Evolutionary conservation across 2,888 invertebrate species (phyloP), one percentile per base, ranked within the genome.

Genomic region (Spodoptera exigua): DNA sequence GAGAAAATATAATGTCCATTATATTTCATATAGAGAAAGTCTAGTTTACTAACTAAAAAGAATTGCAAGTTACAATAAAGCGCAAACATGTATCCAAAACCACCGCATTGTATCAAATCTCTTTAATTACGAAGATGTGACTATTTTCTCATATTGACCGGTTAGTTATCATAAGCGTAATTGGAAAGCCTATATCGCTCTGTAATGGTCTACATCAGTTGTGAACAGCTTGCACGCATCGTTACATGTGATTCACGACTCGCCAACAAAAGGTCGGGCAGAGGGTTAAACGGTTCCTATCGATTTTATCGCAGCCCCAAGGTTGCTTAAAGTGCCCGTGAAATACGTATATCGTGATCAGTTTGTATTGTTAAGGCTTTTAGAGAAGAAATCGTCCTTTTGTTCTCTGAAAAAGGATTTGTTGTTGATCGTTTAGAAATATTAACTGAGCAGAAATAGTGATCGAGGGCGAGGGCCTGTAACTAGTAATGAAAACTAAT

Each of bases 231-330:
- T 51, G 21, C 32, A 34, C 45, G 39, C 34, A 36, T 61, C 61
- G 61, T 67, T 61, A 52, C 40, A 17, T 40, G 40, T 61, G 55
- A 67, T 67, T 67, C 68, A 67, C 55, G 66, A 52, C 66, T 55
- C 13, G 40, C 13, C 36, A 12, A 52, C 55, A 36, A 45, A 61
- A 45, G 61, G 51, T 48, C 44, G 34, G 61, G 12, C 47, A 48
- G 55, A 16, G 44, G 61, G 40, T 37, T 52, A 52, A 47, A 32
- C 51, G 35, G 35, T 21, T 3, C 27, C 27, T 27, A 67, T 56
- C 44, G 68, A 67, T 67, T 52, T 66, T 40, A 55, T 48, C 43
- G 36, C 34, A 44, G 40, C 44, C 61, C 55, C 27, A 27, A 67
- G 18, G 13, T 12, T 32, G 5, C 9, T 40, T 44, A 37, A 18